Conservation (phyloP, 2,797 vertebrate species). For the Poeciliopsis gracilis region DNA sequence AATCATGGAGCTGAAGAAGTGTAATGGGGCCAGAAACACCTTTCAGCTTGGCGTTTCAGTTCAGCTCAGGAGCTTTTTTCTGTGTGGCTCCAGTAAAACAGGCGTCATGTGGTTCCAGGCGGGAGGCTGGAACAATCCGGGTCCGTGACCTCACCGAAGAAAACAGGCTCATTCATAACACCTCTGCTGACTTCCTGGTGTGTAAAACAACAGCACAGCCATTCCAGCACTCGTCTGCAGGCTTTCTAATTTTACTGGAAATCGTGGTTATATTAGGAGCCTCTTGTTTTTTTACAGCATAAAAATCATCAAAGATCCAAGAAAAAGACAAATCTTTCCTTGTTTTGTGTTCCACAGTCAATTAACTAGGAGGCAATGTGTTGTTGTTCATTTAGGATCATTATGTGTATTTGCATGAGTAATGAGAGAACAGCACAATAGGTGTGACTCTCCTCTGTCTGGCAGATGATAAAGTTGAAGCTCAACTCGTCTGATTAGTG, state of each 20-base stretch:
- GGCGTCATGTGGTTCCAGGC: slow-evolving; percentile 45
- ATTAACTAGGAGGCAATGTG: slow-evolving; percentile 55
- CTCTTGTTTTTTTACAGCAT: neutral
- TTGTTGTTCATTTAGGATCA: slow-evolving; percentile 67
- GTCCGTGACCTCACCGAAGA: slow-evolving; percentile 56
- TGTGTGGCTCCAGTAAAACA: slow-evolving; percentile 21
- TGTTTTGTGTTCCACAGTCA: slow-evolving; percentile 43
- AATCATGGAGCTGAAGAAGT: slow-evolving; percentile 19
- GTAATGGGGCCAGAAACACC: slow-evolving; percentile 34
- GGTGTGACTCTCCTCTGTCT: slow-evolving; percentile 56
- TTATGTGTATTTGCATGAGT: slow-evolving; percentile 67
- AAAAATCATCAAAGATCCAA: neutral
- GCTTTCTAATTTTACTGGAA: neutral
- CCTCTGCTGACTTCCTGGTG: slow-evolving; percentile 16
- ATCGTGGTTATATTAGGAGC: neutral
- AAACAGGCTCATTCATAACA: slow-evolving; percentile 56
- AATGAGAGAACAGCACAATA: slow-evolving; percentile 65
- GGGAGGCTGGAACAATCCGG: slow-evolving; percentile 63
- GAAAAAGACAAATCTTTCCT: slow-evolving; percentile 22
- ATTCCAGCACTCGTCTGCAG: slow-evolving; percentile 4
- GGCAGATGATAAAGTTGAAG: slow-evolving; percentile 66
- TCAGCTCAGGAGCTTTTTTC: neutral
- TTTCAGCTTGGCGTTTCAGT: slow-evolving; percentile 8
- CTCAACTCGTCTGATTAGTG: slow-evolving; percentile 67
- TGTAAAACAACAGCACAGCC: slow-evolving; percentile 30